Evolutionary conservation across 2,888 invertebrate genomes (phyloP).

Genomic region (Podabrus alpinus): DNA sequence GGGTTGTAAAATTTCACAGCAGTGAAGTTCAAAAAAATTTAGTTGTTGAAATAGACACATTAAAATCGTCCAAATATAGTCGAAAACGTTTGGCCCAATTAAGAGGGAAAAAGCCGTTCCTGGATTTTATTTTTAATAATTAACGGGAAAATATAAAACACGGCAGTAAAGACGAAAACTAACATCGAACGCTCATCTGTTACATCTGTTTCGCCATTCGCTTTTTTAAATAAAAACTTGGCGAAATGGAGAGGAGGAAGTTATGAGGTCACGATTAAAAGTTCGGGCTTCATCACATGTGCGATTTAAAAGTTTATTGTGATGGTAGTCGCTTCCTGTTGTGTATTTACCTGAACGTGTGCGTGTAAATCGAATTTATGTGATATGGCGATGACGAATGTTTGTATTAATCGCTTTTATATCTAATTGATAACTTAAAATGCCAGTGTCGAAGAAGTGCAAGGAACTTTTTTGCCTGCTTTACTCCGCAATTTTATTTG

Average conservation of each 20-base stretch:
- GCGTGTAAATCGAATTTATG: neutral
- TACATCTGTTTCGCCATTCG: neutral
- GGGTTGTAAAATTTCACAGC: too few relatives aligned
- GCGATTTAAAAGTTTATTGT: neutral
- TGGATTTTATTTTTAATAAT: neutral
- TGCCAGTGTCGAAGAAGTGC: slow-evolving; percentile 46
- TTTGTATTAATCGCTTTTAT: neutral
- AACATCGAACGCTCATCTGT: neutral
- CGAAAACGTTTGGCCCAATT: too few relatives aligned
- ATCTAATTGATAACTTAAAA: neutral
- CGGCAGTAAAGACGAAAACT: neutral
- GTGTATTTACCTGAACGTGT: neutral
- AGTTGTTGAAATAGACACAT: too few relatives aligned
- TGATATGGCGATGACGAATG: neutral
- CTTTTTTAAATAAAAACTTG: neutral
- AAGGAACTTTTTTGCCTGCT: slow-evolving; percentile 47
- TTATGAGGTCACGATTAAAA: neutral
- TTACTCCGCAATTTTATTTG: slow-evolving; percentile 47
- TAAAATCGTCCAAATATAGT: too few relatives aligned
- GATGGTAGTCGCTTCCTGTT: neutral
- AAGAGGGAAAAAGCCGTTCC: neutral
- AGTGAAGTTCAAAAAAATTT: too few relatives aligned
- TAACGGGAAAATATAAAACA: neutral
- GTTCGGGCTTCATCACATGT: neutral
- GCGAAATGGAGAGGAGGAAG: neutral